A percentile compares a stretch with the other conserved stretches of the same genome.
Evolutionary conservation across 2,888 invertebrate species (phyloP).

Genomic region (Lissonota sp.): DNA sequence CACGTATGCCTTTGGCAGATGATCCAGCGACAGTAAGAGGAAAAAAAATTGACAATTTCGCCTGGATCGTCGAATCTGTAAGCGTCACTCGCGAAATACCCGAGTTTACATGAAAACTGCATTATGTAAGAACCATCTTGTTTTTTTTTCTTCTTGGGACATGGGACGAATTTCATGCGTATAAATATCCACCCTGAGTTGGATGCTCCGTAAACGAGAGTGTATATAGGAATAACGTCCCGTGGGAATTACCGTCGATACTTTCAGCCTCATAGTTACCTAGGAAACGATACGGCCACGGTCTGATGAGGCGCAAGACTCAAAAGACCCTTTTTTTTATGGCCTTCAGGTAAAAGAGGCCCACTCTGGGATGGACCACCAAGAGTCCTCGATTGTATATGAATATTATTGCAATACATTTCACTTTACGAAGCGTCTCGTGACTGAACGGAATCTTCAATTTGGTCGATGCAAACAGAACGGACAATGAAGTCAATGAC

Average conservation of each 20-base stretch:
- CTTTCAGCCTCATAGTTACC: neutral
- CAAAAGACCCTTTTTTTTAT: neutral
- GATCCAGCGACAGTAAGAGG: neutral
- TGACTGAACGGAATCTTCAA: too few relatives aligned
- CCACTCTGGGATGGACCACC: too few relatives aligned
- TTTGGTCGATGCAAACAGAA: constrained; percentile 11
- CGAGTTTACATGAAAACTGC: constrained; percentile 42
- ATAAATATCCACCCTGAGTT: neutral
- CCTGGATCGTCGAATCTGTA: neutral
- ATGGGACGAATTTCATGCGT: constrained; percentile 18
- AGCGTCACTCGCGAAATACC: neutral
- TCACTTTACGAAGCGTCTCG: too few relatives aligned
- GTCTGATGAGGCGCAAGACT: constrained; percentile 16
- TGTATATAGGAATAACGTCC: neutral
- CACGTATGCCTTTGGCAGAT: neutral
- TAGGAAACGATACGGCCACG: constrained; percentile 22
- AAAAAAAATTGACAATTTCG: constrained; percentile 8
- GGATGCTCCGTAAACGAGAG: neutral
- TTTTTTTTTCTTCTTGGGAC: constrained; percentile 9
- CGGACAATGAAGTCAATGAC: constrained; percentile 51
- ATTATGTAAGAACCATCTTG: constrained; percentile 38
- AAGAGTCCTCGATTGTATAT: too few relatives aligned
- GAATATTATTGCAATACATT: too few relatives aligned
- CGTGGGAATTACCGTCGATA: constrained; percentile 4
- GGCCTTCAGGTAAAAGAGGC: too few relatives aligned